phyloP scores from a whole-genome alignment of 2,797 vertebrate species.

The Rhinophrynus dorsalis region DNA sequence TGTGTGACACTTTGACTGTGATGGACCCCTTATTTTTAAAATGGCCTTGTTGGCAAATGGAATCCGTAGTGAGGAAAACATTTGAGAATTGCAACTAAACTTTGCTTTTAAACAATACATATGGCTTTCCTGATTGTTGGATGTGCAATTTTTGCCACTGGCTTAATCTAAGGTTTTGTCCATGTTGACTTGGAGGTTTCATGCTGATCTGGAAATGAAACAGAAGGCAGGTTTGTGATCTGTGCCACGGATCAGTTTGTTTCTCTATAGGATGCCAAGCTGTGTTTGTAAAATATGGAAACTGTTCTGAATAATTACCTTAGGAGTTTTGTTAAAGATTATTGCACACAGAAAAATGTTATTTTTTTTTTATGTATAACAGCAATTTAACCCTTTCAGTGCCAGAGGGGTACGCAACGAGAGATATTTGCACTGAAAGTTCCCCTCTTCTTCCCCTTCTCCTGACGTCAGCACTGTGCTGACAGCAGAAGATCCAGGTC shows the following conservation, averaged over 20 bases:
- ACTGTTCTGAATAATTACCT: slow-evolving; percentile 38
- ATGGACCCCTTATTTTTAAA: no score
- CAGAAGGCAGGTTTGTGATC: slow-evolving; percentile 35
- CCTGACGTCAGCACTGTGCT: no score
- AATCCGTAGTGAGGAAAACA: not conserved
- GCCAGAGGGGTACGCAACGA: no score
- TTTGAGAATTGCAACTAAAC: not conserved
- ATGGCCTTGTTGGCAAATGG: no score
- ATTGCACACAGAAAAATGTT: not conserved
- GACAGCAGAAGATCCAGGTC: no score
- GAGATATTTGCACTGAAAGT: no score
- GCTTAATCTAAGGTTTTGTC: slow-evolving; percentile 27
- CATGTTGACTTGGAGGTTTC: slow-evolving; percentile 26
- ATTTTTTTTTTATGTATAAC: no score
- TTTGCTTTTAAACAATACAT: no score
- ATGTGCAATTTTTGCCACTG: not conserved
- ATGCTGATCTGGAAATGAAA: slow-evolving; percentile 35
- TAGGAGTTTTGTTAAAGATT: not conserved
- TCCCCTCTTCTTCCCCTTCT: no score
- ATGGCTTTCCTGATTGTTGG: not conserved
- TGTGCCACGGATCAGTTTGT: slow-evolving; percentile 26
- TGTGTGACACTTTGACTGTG: no score
- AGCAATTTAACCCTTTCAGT: no score
- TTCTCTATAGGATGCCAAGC: slow-evolving; percentile 23
- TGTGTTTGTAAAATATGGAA: slow-evolving; percentile 31